A percentile compares a stretch with the other conserved stretches of the same genome.
phyloP scores from a whole-genome alignment of 2,797 vertebrate genomes.

The Phrynocephalus forsythii region DNA sequence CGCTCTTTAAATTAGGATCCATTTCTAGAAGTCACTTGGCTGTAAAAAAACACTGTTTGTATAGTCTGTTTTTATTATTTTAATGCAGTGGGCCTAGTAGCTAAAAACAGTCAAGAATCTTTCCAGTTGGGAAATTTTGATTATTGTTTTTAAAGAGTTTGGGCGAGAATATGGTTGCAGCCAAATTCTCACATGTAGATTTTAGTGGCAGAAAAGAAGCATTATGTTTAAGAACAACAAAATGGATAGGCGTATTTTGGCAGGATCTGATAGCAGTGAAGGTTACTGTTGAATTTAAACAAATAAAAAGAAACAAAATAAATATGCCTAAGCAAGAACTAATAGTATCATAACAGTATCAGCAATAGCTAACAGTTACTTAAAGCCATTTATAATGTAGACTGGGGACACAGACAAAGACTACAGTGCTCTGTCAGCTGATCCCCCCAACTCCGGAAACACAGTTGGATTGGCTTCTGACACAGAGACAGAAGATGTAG shows the following conservation, averaged over 20 bases:
- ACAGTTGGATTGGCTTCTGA: too few relatives aligned
- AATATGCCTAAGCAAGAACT: neutral
- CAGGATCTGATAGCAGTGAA: neutral
- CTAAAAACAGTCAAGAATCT: neutral
- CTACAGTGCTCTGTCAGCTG: too few relatives aligned
- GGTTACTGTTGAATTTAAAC: neutral
- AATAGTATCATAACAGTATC: neutral
- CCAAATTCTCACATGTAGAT: too few relatives aligned
- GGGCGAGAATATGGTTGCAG: too few relatives aligned
- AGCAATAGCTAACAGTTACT: neutral
- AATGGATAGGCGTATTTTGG: neutral
- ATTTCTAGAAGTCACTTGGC: neutral
- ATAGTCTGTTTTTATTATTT: neutral
- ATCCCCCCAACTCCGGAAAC: too few relatives aligned
- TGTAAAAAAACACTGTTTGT: neutral
- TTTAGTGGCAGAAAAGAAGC: neutral
- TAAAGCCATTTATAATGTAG: neutral
- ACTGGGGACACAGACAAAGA: neutral
- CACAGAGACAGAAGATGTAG: too few relatives aligned
- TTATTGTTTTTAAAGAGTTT: neutral
- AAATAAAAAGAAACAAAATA: neutral
- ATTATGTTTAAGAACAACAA: neutral
- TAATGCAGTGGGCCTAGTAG: neutral
- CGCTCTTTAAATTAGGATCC: neutral
- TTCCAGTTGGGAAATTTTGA: neutral